Evolutionary conservation across 2,113 vertebrate genomes (phyloP), one percentile per base, ranked within the genome.

Genomic region (Hepsetus odoe): DNA sequence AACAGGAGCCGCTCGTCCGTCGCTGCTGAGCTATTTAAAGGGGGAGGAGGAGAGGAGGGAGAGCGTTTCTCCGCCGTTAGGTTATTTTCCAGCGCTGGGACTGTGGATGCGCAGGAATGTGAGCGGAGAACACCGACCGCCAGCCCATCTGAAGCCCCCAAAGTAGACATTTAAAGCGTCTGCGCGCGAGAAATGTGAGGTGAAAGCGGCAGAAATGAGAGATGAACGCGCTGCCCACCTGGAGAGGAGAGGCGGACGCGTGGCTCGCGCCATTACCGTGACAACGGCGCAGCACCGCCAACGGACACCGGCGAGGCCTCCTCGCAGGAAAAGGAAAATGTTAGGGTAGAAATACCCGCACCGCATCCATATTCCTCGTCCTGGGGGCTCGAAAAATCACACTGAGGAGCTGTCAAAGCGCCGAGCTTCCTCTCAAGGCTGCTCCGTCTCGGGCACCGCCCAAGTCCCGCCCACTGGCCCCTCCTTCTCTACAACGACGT

Each of bases 171-270:
- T 38, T 18, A 8, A 55, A 75, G 16, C 33, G 14, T 16, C 24
- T 53, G 24, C 5, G 2, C 35, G 11, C 26, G n/a, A n/a, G 26
- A 35, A 40, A 38, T 26, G 8, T 32, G 51, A 28, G 22, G 11
- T 30, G 42, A 26, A 20, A 38, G 26, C 66, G 14, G 64, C 74
- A 4, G 56, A 77, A 72, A 67, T 40, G 14, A 88, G 35, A 74
- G 6, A 82, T 66, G 33, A 74, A 30, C 18, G 28, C 44, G 71
- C 73, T 10, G 70, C 90, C 86, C 82, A 92, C 91, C 90, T 88
- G 86, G 38, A 79, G 80, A 79, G 70, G 70, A 73, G 58, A 67
- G 72, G 44, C 76, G 40, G 66, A 66, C 65, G 58, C 64, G 46
- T 65, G 58, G 56, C 59, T 76, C 55, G 69, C 80, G 68, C 46